Conservation (phyloP, 2,888 invertebrate species). For the Dynastes tityus region DNA sequence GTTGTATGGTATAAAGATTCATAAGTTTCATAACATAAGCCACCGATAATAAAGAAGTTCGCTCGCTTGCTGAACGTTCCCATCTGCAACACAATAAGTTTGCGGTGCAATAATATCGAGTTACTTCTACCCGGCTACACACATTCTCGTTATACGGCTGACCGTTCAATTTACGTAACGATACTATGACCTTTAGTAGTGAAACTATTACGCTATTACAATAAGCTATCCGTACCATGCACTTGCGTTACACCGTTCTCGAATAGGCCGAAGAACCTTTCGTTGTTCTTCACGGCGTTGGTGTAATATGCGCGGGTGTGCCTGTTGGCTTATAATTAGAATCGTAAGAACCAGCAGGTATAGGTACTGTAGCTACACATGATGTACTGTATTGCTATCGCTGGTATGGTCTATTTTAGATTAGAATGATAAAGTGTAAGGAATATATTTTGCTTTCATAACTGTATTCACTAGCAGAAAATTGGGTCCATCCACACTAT, state of each 20-base stretch:
- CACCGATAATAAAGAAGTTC: neutral
- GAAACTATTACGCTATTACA: slow-evolving; percentile 26
- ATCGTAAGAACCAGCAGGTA: neutral
- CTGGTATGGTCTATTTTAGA: no score
- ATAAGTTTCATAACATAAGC: neutral
- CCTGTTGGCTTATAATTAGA: neutral
- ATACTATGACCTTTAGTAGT: slow-evolving; percentile 32
- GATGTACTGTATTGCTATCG: neutral
- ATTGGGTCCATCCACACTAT: no score
- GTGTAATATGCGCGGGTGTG: slow-evolving; percentile 10
- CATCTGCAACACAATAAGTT: neutral
- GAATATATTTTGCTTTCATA: no score
- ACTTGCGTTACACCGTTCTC: slow-evolving; percentile 10
- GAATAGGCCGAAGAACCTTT: neutral
- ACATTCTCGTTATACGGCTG: slow-evolving; percentile 7
- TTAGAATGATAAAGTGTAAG: no score
- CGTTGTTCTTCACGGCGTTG: neutral
- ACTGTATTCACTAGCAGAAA: no score
- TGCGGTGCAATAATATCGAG: neutral
- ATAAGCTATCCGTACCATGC: slow-evolving; percentile 20
- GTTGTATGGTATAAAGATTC: neutral
- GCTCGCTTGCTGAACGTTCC: neutral
- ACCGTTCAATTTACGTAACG: slow-evolving; percentile 33
- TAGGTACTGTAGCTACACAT: neutral
- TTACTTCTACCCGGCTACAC: neutral